Evolutionary conservation across 2,888 invertebrate genomes (phyloP).

Genomic region (Trichopoda pennipes): DNA sequence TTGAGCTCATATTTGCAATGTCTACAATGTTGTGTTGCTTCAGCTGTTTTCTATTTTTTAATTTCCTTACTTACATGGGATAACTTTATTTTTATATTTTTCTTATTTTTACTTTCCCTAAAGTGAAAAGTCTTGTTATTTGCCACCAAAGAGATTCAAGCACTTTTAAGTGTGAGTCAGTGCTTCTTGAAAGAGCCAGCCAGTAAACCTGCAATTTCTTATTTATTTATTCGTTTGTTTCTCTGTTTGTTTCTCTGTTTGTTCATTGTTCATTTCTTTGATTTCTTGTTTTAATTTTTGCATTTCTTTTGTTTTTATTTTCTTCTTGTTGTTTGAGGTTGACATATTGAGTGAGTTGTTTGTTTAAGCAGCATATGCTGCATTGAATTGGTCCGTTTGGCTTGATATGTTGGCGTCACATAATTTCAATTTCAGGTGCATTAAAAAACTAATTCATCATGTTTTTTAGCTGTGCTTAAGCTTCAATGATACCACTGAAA

Average conservation of each 20-base stretch:
- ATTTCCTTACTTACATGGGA: slow-evolving; percentile 43
- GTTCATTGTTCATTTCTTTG: slow-evolving; percentile 1
- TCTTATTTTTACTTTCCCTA: slow-evolving; percentile 34
- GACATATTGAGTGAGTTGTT: slow-evolving; percentile 59
- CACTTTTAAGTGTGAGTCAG: slow-evolving; percentile 30
- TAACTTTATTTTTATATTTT: slow-evolving; percentile 30
- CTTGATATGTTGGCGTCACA: slow-evolving; percentile 64
- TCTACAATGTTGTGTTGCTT: slow-evolving; percentile 69
- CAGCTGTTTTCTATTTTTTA: slow-evolving; percentile 67
- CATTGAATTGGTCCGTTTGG: slow-evolving; percentile 62
- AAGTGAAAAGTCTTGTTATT: slow-evolving; percentile 66
- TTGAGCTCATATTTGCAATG: slow-evolving; percentile 69
- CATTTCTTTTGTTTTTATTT: slow-evolving; percentile 34
- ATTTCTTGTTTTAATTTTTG: slow-evolving; percentile 30
- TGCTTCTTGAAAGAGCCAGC: slow-evolving; percentile 18
- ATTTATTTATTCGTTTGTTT: slow-evolving; percentile 41
- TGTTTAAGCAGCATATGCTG: slow-evolving; percentile 59
- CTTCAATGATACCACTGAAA: slow-evolving; percentile 38
- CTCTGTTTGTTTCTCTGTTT: slow-evolving; percentile 11
- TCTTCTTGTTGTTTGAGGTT: slow-evolving; percentile 48
- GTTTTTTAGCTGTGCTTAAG: slow-evolving; percentile 43
- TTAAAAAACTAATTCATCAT: slow-evolving; percentile 68
- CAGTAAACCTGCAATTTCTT: slow-evolving; percentile 18
- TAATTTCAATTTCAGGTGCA: slow-evolving; percentile 63
- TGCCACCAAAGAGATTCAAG: slow-evolving; percentile 62